Conservation (phyloP, 2,888 invertebrate species). For the Stenodera caucasica region DNA sequence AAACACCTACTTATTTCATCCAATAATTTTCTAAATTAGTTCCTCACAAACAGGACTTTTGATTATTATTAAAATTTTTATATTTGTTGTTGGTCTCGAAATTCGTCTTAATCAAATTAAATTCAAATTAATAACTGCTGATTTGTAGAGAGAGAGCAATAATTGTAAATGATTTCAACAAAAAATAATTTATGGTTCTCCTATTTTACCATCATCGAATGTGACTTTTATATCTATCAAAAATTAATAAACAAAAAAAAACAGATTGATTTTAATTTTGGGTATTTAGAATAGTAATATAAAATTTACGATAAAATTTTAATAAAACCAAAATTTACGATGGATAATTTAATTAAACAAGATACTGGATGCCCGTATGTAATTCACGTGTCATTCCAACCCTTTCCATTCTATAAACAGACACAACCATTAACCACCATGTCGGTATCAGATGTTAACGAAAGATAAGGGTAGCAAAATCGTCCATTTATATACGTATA, state of each 20-base stretch:
- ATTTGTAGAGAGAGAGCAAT: background rate
- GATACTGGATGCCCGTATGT: conserved; percentile 28
- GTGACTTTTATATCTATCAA: conserved; percentile 6
- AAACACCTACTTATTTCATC: conserved; percentile 5
- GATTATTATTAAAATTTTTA: too few species aligned
- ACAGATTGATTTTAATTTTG: background rate
- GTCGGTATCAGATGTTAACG: conserved; percentile 39
- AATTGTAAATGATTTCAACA: background rate
- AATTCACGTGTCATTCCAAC: conserved; percentile 30
- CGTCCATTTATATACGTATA: conserved; percentile 43
- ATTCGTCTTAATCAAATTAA: background rate
- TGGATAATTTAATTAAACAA: conserved; percentile 28
- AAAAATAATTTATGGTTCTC: background rate
- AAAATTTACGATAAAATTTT: conserved; percentile 31
- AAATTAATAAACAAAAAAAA: background rate
- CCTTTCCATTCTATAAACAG: conserved; percentile 22
- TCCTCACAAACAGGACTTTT: background rate
- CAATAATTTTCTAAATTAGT: background rate
- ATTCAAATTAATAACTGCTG: background rate
- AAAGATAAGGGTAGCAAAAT: conserved; percentile 38
- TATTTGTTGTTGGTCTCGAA: too few species aligned
- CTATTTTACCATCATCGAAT: background rate
- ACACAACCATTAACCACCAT: conserved; percentile 23
- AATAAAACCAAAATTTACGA: conserved; percentile 28
- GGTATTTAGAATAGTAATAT: background rate